Evolutionary conservation across 2,113 vertebrate species (phyloP).

Genomic region (Atlantisia rogersi): DNA sequence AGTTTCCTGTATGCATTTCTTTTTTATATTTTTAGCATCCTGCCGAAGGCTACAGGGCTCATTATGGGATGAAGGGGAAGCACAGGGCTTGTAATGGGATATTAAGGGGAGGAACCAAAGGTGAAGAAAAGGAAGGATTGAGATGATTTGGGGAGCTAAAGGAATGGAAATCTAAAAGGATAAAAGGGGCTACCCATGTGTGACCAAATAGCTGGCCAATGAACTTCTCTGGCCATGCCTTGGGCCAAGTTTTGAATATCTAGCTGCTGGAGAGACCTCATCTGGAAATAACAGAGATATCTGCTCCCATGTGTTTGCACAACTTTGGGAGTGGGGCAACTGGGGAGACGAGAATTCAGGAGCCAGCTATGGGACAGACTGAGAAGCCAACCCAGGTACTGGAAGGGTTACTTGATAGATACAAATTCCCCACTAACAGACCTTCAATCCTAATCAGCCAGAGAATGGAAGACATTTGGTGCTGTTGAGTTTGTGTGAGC

Average conservation of each 20-base stretch:
- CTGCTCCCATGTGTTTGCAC: background rate
- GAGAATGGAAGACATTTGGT: background rate
- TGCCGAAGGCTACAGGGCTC: background rate
- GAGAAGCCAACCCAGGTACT: background rate
- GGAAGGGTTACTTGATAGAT: background rate
- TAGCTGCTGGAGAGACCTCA: background rate
- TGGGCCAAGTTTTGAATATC: background rate
- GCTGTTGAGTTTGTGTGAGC: background rate
- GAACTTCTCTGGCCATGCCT: background rate
- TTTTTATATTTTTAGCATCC: background rate
- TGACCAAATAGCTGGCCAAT: background rate
- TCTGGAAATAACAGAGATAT: background rate
- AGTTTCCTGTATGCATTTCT: background rate
- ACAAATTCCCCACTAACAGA: background rate
- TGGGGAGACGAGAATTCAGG: background rate
- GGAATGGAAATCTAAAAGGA: background rate
- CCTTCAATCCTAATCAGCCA: background rate
- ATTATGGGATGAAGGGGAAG: background rate
- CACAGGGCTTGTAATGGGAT: background rate
- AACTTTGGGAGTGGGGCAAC: background rate
- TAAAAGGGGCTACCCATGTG: fast-evolving
- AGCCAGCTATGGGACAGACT: too few species aligned
- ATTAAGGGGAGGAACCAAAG: background rate
- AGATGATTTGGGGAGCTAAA: background rate
- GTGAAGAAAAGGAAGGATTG: background rate